phyloP scores from a whole-genome alignment of 2,888 invertebrate species.

The Electrophaes corylata region DNA sequence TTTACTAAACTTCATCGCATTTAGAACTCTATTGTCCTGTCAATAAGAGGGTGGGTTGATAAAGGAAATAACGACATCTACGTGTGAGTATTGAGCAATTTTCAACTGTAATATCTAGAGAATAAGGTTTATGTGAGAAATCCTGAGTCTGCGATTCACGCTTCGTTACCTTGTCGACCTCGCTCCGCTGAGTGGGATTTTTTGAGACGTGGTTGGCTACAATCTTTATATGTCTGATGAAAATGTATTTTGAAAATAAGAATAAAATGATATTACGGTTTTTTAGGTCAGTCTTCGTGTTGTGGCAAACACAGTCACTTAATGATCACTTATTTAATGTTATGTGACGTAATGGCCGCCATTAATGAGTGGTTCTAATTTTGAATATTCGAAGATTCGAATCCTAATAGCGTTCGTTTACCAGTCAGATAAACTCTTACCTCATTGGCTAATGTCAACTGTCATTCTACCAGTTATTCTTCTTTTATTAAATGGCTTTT shows the following conservation, averaged over 20 bases:
- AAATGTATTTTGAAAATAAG: conserved; percentile 3
- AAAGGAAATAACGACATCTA: conserved; percentile 4
- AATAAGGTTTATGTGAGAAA: conserved; percentile 42
- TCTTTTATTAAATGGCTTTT: too few relatives aligned
- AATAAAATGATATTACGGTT: conserved; percentile 5
- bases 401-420: too few relatives aligned
- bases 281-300: background rate
- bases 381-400: too few relatives aligned
- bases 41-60: conserved; percentile 16
- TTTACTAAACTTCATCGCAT: conserved; percentile 19
- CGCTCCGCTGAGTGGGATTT: conserved; percentile 43
- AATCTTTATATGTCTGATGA: conserved; percentile 11
- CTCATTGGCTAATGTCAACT: too few relatives aligned
- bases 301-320: too few relatives aligned
- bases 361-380: too few relatives aligned
- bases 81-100: conserved; percentile 18
- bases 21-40: conserved; percentile 17
- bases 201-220: conserved; percentile 36
- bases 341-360: background rate
- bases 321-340: too few relatives aligned
- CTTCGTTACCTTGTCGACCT: conserved; percentile 56
- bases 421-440: too few relatives aligned
- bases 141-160: conserved; percentile 56
- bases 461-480: too few relatives aligned
- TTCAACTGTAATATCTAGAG: conserved; percentile 37